Percentiles rank a stretch among this genome's conserved stretches.
Evolutionary conservation across 1,140 invertebrate genomes (phyloP).

Genomic region (Triops cancriformis): DNA sequence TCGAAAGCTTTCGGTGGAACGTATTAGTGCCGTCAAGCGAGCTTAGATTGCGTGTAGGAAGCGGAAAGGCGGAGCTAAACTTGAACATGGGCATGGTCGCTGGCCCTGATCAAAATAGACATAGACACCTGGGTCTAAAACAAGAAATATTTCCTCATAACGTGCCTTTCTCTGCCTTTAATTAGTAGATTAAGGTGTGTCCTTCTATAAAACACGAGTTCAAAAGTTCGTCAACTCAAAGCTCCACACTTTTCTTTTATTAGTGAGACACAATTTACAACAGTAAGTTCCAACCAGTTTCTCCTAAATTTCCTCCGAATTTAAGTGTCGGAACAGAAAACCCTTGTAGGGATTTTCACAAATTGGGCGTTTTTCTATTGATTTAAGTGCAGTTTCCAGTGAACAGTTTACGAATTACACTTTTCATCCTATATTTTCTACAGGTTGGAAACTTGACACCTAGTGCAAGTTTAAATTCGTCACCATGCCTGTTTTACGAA

Average conservation of each 20-base stretch:
- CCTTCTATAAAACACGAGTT: neutral
- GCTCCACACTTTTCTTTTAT: too few species aligned
- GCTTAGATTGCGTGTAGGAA: neutral
- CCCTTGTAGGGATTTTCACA: too few species aligned
- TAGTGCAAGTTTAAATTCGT: neutral
- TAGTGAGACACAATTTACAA: too few species aligned
- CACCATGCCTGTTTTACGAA: slow-evolving; percentile 22
- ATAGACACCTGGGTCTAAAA: neutral
- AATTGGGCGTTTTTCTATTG: too few species aligned
- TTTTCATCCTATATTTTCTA: neutral
- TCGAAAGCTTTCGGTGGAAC: too few species aligned
- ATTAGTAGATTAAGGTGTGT: neutral
- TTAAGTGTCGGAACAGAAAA: too few species aligned
- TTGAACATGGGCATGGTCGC: neutral
- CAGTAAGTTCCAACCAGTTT: too few species aligned
- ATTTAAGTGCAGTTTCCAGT: too few species aligned
- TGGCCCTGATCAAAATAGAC: neutral
- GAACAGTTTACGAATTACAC: too few species aligned
- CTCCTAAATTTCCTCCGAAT: too few species aligned
- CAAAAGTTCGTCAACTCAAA: too few species aligned
- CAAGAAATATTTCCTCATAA: neutral
- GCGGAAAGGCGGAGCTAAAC: neutral
- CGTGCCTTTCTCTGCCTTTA: neutral
- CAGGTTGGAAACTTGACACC: neutral
- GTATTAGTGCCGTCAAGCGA: too few species aligned